Evolutionary conservation across 64 coral and sea anemone species (phyloP).

Genomic region (Actinia tenebrosa): DNA sequence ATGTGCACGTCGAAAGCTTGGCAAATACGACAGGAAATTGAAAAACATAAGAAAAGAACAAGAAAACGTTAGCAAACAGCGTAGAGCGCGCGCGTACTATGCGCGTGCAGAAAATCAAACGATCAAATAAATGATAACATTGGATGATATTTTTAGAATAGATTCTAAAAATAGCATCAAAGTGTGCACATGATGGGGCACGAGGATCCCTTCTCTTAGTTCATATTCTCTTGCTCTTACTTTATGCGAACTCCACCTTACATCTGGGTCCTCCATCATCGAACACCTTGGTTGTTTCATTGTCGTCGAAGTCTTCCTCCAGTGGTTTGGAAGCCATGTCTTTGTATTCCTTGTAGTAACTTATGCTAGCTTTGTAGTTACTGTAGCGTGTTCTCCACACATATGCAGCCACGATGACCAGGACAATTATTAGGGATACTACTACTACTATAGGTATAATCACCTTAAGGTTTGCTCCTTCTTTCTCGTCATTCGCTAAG

Average conservation of each 20-base stretch:
- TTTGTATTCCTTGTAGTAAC: slow-evolving; percentile 59
- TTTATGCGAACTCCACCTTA: slow-evolving; percentile 60
- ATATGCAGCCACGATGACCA: background rate
- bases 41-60: too few relatives aligned
- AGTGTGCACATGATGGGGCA: too few relatives aligned
- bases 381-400: slow-evolving; percentile 9
- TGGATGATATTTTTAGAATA: too few relatives aligned
- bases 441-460: slow-evolving; percentile 34
- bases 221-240: too few relatives aligned
- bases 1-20: too few relatives aligned
- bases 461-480: background rate
- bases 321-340: slow-evolving; percentile 52
- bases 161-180: too few relatives aligned
- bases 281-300: slow-evolving; percentile 40
- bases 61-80: too few relatives aligned
- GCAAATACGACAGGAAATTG: too few relatives aligned
- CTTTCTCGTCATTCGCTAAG: background rate
- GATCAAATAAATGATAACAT: too few relatives aligned
- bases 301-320: slow-evolving; percentile 62
- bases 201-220: too few relatives aligned
- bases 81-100: too few relatives aligned
- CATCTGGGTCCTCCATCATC: slow-evolving; percentile 43
- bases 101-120: too few relatives aligned
- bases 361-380: slow-evolving; percentile 27
- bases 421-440: background rate